Base-by-base conservation (phyloP, 1,140 invertebrate genomes). In the Gonioctena quinquepunctata region DNA sequence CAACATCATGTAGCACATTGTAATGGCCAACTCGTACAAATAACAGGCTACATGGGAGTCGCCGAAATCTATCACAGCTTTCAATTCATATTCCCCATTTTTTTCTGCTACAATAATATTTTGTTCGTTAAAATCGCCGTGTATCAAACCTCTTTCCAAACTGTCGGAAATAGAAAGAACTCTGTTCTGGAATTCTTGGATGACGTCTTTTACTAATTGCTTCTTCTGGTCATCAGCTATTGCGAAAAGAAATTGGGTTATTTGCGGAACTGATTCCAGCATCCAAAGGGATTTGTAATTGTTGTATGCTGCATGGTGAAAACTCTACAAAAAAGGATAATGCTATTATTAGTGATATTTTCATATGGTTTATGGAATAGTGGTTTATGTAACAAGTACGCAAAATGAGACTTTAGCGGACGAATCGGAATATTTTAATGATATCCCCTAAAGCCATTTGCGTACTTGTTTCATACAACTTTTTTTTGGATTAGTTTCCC, bases 51-150 rank as follows among this genome's bases (percentile, higher is more conserved):
- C 82, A 42, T 93, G 90, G 1, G 89, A 87, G 81, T 97, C 95
- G 0, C 92, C 92, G 80, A 95, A 96, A 84, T 97, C 96, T 7
- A 97, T 88, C 23, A 96, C 82, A 0, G 88, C 91, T 19, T 82
- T 81, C 1, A 91, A 81, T 57, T 82, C 79, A 82, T 86, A 87
- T 56, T 85, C 81, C 5, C 81, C 82, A 0, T 81, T 77, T 1
- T 79, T 42, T 23, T 78, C 66, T 0, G 80, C 76, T 0, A 95
- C 89, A 1, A 97, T 79, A 13, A 97, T 88, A 83, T 97, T 97
- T 77, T 94, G 92, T 77, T 96, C 94, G 78, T 97, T 97, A 27
- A 94, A 85, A 81, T 97, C 95, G 2, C 95, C 96, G 78, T 97
- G 95, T 67, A 97, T 91, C 11, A 94, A 86, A 49, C 93, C 93